Conservation (phyloP, 2,113 vertebrate species). For the Laticauda colubrina region DNA sequence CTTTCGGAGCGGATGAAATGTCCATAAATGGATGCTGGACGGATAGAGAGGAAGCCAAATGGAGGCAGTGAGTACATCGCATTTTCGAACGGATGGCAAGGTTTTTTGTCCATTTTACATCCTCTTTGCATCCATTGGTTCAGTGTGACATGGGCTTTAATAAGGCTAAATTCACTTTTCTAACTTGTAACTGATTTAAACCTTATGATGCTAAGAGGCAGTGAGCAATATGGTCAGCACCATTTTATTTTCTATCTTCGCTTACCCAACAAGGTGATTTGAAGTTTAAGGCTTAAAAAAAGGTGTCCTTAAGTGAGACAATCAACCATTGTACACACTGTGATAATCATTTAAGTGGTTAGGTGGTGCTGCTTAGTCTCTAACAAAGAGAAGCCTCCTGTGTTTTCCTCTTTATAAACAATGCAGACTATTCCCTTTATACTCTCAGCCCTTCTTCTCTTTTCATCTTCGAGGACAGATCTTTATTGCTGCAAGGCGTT, state of each 20-base stretch:
- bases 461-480: constrained; percentile 37
- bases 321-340: constrained; percentile 29
- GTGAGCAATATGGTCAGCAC: constrained; percentile 33
- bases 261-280: constrained; percentile 37
- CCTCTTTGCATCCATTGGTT: too few relatives aligned
- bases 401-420: constrained; percentile 53
- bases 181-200: constrained; percentile 29
- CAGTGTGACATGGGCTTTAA: too few relatives aligned
- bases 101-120: too few relatives aligned
- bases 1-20: too few relatives aligned
- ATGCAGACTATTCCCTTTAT: constrained; percentile 7
- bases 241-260: constrained; percentile 10
- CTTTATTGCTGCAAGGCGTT: constrained; percentile 37
- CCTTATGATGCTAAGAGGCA: constrained; percentile 17
- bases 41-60: too few relatives aligned
- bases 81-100: too few relatives aligned
- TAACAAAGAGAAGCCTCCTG: neutral
- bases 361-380: constrained; percentile 27
- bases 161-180: constrained; percentile 16
- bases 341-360: constrained; percentile 33
- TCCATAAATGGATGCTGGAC: too few relatives aligned
- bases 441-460: neutral
- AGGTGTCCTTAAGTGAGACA: constrained; percentile 38
- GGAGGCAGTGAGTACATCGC: too few relatives aligned
- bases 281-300: constrained; percentile 23